Conservation (phyloP, 1,140 invertebrate species). For the Pomacea maculata region DNA sequence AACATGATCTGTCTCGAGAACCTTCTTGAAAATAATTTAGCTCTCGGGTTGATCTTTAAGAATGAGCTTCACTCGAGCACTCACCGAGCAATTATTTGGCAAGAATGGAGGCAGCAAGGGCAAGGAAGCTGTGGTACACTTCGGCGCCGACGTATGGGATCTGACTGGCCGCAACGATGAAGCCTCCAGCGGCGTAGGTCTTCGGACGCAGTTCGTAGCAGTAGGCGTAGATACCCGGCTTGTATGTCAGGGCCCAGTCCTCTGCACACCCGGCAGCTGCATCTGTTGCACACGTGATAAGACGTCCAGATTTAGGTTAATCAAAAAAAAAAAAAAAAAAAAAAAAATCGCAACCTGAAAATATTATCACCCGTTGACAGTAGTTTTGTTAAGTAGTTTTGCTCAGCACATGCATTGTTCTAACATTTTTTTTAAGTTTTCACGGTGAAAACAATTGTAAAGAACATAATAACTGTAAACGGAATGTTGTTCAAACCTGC, state of each 20-base stretch:
- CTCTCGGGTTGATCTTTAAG: no score
- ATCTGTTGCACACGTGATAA: slow-evolving; percentile 10
- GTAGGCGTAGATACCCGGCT: slow-evolving; percentile 26
- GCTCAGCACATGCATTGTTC: background rate
- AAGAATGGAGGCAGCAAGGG: slow-evolving; percentile 15
- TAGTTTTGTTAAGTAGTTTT: no score
- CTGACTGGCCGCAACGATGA: slow-evolving; percentile 7
- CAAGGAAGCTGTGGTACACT: slow-evolving; percentile 14
- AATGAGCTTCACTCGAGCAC: no score
- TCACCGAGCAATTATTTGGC: no score
- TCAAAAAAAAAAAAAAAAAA: background rate
- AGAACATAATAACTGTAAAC: background rate
- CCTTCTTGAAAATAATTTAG: no score
- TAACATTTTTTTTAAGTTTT: background rate
- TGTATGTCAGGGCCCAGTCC: slow-evolving; percentile 30
- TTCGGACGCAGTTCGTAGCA: slow-evolving; percentile 33
- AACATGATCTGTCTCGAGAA: no score
- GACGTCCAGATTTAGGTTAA: background rate
- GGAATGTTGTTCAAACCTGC: background rate
- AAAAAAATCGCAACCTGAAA: background rate
- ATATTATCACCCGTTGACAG: background rate
- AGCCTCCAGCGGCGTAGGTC: slow-evolving; percentile 3
- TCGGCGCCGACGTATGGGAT: slow-evolving; percentile 20
- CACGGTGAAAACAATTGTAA: background rate
- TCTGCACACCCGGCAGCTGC: slow-evolving; percentile 26